A percentile compares a stretch with the other conserved stretches of the same genome.
Evolutionary conservation across 37 sponge, comb jelly and placozoan species (phyloP).

Genomic region (Sycon ciliatum): DNA sequence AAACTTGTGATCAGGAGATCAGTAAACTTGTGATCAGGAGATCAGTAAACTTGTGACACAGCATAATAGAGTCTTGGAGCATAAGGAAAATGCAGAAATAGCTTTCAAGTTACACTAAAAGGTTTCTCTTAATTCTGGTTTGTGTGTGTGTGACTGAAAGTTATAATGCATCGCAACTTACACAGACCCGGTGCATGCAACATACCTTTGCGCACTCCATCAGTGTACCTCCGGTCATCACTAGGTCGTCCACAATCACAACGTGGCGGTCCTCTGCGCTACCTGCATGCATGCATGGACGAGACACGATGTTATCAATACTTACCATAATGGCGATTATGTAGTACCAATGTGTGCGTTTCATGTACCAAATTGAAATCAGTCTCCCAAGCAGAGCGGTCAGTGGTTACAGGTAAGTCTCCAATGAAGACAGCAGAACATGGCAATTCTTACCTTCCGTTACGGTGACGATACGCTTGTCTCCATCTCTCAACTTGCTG

Average conservation of each 20-base stretch:
- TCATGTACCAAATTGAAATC: no score
- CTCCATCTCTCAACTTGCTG: conserved; percentile 62
- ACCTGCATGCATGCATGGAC: conserved; percentile 28
- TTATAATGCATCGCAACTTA: neutral
- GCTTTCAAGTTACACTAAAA: neutral
- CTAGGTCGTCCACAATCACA: conserved; percentile 83
- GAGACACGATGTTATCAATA: no score
- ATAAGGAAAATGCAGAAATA: neutral
- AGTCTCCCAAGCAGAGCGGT: no score
- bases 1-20: no score
- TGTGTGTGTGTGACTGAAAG: neutral
- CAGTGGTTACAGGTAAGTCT: no score
- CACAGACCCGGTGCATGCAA: no score
- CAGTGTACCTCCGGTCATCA: conserved; percentile 81
- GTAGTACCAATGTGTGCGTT: no score
- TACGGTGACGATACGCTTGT: conserved; percentile 58
- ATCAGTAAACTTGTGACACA: neutral
- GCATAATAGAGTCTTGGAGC: neutral
- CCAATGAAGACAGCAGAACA: no score
- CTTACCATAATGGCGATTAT: no score
- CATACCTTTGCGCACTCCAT: conserved; percentile 75
- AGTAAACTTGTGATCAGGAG: no score
- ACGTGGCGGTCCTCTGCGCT: conserved; percentile 54
- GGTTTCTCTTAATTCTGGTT: no score
- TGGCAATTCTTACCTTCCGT: conserved; percentile 53